Evolutionary conservation across 2,888 invertebrate species (phyloP), one percentile per base, ranked within the genome.

Genomic region (Plagiodera versicolora): DNA sequence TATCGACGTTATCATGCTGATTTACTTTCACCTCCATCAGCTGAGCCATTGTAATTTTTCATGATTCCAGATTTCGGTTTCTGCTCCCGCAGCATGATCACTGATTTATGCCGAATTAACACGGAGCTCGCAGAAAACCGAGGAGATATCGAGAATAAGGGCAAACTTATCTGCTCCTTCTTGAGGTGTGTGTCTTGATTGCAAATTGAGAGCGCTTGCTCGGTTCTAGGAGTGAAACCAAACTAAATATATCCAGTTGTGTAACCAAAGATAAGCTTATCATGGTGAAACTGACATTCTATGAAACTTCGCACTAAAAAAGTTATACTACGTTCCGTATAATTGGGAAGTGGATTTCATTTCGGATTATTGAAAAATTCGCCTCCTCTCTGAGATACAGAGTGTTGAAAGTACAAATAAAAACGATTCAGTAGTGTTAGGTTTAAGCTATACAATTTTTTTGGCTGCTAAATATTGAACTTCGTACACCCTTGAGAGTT

Each of bases 1-100:
- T 65, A 67, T 67, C 60, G 67, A 66, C 62, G 39, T 61, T 64
- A 61, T 59, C 63, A 47, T 39, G 51, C 63, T 61, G 66, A 65
- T 66, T 65, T 64, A 60, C 55, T 63, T 55, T 50, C 49, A 60
- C 60, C 68, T 66, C 67, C 63, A 61, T 63, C 68, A 64, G 65
- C 60, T 55, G 19, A 18, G 48, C 64, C 56, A 56, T 48, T 56
- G 60, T 61, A 55, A 61, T 64, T 64, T 64, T 64, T 61, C 60
- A 57, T 20, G 57, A 30, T 51, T 56, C 46, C 44, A 54, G 47
- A 55, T 54, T 54, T 52, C 24, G 51, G 19, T 58, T 58, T 59
- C 9, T 45, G 61, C 61, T 56, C 11, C 32, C 45, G 30, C 51
- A 54, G 57, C 60, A 55, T 47, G 55, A 46, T 51, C 51, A 28